Evolutionary conservation across 1,140 invertebrate genomes (phyloP).

Genomic region (Drosophila auraria): DNA sequence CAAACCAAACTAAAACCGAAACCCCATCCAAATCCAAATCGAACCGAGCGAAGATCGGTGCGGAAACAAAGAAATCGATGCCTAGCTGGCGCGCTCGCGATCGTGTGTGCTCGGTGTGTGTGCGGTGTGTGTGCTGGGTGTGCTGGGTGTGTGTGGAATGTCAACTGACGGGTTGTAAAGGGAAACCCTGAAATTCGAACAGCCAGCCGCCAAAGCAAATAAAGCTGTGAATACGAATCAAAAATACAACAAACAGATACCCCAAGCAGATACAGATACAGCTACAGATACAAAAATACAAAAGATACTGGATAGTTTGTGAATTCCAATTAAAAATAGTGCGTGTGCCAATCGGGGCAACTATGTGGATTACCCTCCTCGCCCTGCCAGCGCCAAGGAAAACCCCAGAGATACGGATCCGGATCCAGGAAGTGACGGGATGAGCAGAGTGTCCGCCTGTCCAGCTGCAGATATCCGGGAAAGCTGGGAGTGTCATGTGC

Average conservation of each 20-base stretch:
- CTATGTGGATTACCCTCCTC: slow-evolving; percentile 24
- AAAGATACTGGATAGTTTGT: slow-evolving; percentile 24
- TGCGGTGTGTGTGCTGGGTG: slow-evolving; percentile 46
- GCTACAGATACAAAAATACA: slow-evolving; percentile 3
- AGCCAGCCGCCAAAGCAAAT: slow-evolving; percentile 49
- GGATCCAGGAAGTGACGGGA: slow-evolving; percentile 17
- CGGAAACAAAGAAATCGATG: slow-evolving; percentile 59
- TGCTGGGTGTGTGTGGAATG: slow-evolving; percentile 67
- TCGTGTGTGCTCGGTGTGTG: slow-evolving; percentile 38
- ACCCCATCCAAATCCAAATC: no score
- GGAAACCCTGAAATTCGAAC: slow-evolving; percentile 77
- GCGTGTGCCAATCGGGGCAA: slow-evolving; percentile 15
- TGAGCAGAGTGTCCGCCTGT: slow-evolving; percentile 19
- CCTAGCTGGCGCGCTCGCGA: slow-evolving; percentile 30
- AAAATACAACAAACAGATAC: slow-evolving; percentile 52
- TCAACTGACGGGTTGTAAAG: slow-evolving; percentile 81
- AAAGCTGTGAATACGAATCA: slow-evolving; percentile 57
- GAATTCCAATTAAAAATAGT: slow-evolving; percentile 4
- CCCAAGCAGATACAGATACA: slow-evolving; percentile 18
- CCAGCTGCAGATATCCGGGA: slow-evolving; percentile 19
- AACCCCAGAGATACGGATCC: slow-evolving; percentile 1
- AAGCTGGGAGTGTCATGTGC: slow-evolving; percentile 67
- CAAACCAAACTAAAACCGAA: background rate
- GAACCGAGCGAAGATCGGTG: slow-evolving; percentile 16
- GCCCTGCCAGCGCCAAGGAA: slow-evolving; percentile 17